Base-by-base conservation (phyloP, 1,140 invertebrate genomes). In the Scylla paramamosain region DNA sequence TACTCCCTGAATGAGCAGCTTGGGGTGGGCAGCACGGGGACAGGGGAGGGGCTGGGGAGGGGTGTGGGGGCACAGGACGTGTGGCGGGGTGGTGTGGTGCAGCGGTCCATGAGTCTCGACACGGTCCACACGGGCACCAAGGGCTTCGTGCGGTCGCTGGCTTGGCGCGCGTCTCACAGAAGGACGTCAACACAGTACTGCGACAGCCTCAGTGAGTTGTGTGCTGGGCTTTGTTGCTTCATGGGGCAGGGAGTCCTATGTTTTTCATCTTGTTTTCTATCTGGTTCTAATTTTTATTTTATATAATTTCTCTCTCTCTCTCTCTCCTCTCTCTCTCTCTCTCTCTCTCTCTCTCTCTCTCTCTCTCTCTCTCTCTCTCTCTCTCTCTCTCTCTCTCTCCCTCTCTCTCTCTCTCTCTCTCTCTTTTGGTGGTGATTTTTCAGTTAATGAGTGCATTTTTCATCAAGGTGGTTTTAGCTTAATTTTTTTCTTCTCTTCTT, bases 1-100 rank as follows among this genome's bases (percentile, higher is more conserved):
- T 98, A 98, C 96, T 98, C 98, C 77, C 97, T 98, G 92, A 98
- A 98, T 96, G 98, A 98, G 96, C 97, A 98, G 95, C 97, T 98
- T 88, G 97, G 94, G 4, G 94, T 95, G 48, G 83, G 91, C n/a
- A 20, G 52, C 25, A 25, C 0, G 0, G 46, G 39, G 82, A n/a
- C 29, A 29, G 91, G 39, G 52, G 91, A 91, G 20, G 91, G 39
- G 84, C 84, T 59, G 20, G 46, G 59, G 82, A 28, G 90, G 7
- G 94, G 91, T 31, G 12, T 86, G 10, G 91, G 91, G 3, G 91
- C 94, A 10, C 91, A 95, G 82, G 94, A 95, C 94, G 91, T 95
- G 46, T 95, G 94, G 94, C 83, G 94, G 25, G 94, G 94, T 28
- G 94, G 94, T 1, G 94, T 97, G 97, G 97, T 96, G 97, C 20